Evolutionary conservation across 2,888 invertebrate genomes (phyloP).

Genomic region (Antheraea yamamai): DNA sequence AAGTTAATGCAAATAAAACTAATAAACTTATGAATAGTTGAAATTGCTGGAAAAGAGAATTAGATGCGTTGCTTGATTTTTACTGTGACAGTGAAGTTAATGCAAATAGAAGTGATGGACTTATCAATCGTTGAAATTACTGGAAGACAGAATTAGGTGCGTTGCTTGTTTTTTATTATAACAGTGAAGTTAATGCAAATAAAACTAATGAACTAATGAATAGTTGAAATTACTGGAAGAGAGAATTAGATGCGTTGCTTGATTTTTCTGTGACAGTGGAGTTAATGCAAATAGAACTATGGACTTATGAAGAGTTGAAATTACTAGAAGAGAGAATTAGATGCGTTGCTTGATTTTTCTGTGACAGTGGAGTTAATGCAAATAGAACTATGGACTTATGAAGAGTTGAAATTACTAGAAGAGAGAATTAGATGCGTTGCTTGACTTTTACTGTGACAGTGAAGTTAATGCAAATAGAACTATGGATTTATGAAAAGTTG

Average conservation of each 20-base stretch:
- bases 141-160: not conserved
- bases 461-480: not conserved
- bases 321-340: not conserved
- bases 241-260: not conserved
- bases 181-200: not conserved
- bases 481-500: not conserved
- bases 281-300: not conserved
- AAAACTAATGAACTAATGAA: not conserved
- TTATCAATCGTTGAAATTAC: not conserved
- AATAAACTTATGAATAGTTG: not conserved
- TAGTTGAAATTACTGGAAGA: not conserved
- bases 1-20: not conserved
- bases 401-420: not conserved
- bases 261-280: not conserved
- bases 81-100: not conserved
- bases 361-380: not conserved
- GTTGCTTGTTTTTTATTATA: not conserved
- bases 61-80: not conserved
- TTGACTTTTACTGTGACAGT: not conserved
- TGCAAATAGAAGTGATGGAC: not conserved
- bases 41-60: not conserved
- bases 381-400: not conserved
- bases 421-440: not conserved
- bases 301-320: not conserved
- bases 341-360: not conserved